Evolutionary conservation across 2,113 vertebrate species (phyloP).

Genomic region (Myxocyprinus asiaticus): DNA sequence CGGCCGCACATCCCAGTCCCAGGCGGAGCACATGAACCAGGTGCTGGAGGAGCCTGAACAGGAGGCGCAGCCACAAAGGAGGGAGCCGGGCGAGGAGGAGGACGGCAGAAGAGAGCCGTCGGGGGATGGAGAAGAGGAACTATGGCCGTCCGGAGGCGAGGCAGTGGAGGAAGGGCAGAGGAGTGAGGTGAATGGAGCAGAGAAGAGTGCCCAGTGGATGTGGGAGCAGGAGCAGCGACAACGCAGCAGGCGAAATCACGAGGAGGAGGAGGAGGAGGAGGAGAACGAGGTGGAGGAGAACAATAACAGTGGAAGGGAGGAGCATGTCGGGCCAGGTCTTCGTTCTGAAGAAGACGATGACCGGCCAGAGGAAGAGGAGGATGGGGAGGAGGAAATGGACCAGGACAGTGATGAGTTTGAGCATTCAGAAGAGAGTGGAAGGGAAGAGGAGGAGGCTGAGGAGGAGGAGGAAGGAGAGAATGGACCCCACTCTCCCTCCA

Average conservation of each 20-base stretch:
- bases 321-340: slow-evolving; percentile 64
- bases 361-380: slow-evolving; percentile 72
- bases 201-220: slow-evolving; percentile 75
- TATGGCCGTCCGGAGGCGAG: slow-evolving; percentile 58
- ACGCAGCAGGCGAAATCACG: slow-evolving; percentile 73
- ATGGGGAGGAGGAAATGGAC: slow-evolving; percentile 96
- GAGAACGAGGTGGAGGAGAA: slow-evolving; percentile 76
- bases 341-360: slow-evolving; percentile 64
- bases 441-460: slow-evolving; percentile 92
- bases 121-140: slow-evolving; percentile 78
- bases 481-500: slow-evolving; percentile 67
- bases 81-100: slow-evolving; percentile 58
- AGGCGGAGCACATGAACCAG: slow-evolving; percentile 88
- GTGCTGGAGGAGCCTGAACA: slow-evolving; percentile 84
- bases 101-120: slow-evolving; percentile 66
- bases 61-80: slow-evolving; percentile 64
- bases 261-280: slow-evolving; percentile 80
- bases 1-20: slow-evolving; percentile 90
- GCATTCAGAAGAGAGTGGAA: slow-evolving; percentile 90
- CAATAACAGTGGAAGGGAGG: slow-evolving; percentile 62
- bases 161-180: slow-evolving; percentile 69
- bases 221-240: slow-evolving; percentile 77
- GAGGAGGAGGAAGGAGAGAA: slow-evolving; percentile 83
- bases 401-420: slow-evolving; percentile 98
- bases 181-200: slow-evolving; percentile 88